Percentiles rank a stretch among this genome's conserved stretches.
These are phyloP conservation scores for Noctua comes DNA, from an alignment of 2,888 invertebrate species.

Conservation along the genomic window DNA sequence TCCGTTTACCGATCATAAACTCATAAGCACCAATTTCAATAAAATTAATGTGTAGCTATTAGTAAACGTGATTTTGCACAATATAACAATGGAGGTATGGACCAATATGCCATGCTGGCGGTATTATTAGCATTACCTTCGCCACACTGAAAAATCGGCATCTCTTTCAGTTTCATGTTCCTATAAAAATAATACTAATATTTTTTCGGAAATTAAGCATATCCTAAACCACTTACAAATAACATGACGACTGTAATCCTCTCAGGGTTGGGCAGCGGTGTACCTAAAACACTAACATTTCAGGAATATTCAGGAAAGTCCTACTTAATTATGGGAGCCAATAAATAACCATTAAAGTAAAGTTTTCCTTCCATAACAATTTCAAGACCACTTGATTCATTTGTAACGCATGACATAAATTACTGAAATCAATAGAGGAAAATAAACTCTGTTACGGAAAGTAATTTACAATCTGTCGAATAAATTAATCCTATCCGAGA, in stretches of 20 bases:
- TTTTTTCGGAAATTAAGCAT: no score
- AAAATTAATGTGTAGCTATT: constrained; percentile 33
- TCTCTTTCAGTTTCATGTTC: no score
- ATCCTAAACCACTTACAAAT: no score
- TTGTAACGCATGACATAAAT: background rate
- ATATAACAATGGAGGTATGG: background rate
- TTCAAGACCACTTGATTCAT: background rate
- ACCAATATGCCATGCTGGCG: background rate
- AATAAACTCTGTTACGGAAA: background rate
- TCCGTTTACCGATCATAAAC: constrained; percentile 29
- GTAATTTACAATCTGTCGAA: background rate
- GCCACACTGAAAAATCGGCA: no score
- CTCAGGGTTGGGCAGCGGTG: no score
- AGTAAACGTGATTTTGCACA: constrained; percentile 35
- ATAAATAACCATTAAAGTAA: background rate
- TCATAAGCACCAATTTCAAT: constrained; percentile 38
- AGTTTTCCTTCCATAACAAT: background rate
- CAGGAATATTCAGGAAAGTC: background rate
- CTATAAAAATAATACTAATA: no score
- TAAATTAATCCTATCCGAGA: background rate
- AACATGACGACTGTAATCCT: no score
- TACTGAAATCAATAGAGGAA: no score
- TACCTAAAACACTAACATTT: background rate
- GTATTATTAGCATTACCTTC: background rate
- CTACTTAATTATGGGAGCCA: no score